A percentile compares a stretch with the other conserved stretches of the same genome.
Evolutionary conservation across 2,797 vertebrate species (phyloP).

Genomic region (Salarias fasciatus): DNA sequence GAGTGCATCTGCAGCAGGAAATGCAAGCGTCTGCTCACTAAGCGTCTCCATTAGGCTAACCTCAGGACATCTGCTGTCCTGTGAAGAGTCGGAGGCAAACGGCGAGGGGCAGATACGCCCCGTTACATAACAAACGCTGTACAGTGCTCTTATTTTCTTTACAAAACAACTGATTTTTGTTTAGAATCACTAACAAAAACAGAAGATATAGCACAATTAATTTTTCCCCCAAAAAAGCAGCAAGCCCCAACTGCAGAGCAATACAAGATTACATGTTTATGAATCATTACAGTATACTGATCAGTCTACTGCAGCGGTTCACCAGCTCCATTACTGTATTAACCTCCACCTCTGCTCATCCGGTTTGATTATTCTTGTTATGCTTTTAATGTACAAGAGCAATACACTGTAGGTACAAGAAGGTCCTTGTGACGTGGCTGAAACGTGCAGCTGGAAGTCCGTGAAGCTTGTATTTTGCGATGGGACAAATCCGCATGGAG

Average conservation of each 20-base stretch:
- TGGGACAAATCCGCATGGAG: constrained; percentile 53
- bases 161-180: constrained; percentile 75
- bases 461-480: constrained; percentile 48
- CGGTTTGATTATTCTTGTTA: constrained; percentile 62
- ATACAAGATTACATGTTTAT: constrained; percentile 71
- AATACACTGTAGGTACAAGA: constrained; percentile 57
- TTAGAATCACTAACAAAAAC: constrained; percentile 74
- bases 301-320: constrained; percentile 43
- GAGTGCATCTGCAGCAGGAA: constrained; percentile 76
- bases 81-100: constrained; percentile 67
- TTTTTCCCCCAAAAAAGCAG: constrained; percentile 77
- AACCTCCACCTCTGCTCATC: constrained; percentile 56
- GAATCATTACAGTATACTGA: constrained; percentile 68
- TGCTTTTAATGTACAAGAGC: constrained; percentile 57
- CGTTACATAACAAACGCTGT: constrained; percentile 50
- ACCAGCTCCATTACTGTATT: constrained; percentile 36
- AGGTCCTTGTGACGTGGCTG: constrained; percentile 44
- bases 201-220: constrained; percentile 64
- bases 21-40: constrained; percentile 39
- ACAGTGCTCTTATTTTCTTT: constrained; percentile 68
- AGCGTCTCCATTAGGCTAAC: constrained; percentile 45
- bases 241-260: constrained; percentile 80
- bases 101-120: constrained; percentile 48
- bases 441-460: constrained; percentile 58
- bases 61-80: constrained; percentile 49